Percentiles rank a stretch among this genome's conserved stretches.
These are phyloP conservation scores for Daphoenositta chrysoptera DNA, from an alignment of 2,113 vertebrate genomes.

Conservation along the genomic window DNA sequence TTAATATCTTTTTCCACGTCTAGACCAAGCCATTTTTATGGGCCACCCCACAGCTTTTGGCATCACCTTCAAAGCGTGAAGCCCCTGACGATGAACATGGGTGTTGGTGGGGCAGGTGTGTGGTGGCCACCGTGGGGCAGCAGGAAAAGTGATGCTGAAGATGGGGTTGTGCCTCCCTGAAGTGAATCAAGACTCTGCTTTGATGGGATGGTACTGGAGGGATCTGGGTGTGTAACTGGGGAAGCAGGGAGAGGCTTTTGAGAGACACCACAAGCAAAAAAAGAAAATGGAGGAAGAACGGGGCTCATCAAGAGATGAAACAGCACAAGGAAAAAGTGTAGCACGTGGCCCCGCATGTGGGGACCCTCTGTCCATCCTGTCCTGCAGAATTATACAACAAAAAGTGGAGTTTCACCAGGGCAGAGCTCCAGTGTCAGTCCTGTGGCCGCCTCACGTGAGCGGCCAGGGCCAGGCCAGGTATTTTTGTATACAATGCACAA, in stretches of 20 bases:
- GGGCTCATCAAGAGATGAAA: not conserved
- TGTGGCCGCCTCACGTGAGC: rapidly evolving
- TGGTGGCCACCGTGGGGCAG: not conserved
- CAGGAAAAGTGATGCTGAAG: not conserved
- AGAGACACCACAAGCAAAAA: not conserved
- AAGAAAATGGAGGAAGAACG: rapidly evolving
- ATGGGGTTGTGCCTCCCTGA: not conserved
- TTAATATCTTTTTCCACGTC: not conserved
- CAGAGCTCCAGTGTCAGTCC: not conserved
- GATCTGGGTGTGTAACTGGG: rapidly evolving
- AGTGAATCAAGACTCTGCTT: not conserved
- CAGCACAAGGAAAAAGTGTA: not conserved
- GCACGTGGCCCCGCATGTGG: rapidly evolving
- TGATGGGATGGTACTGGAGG: not conserved
- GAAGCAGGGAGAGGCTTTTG: not conserved
- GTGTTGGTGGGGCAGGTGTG: not conserved
- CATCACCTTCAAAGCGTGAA: not conserved
- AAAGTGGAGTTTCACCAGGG: not conserved
- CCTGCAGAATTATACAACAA: not conserved
- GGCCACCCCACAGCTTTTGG: not conserved
- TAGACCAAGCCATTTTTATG: not conserved
- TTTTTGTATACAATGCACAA: slow-evolving; percentile 39
- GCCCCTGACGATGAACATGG: rapidly evolving
- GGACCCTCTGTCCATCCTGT: not conserved
- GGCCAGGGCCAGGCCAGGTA: rapidly evolving